Base-by-base conservation (phyloP, 1,140 invertebrate genomes). In the Scaptomyza pallida region DNA sequence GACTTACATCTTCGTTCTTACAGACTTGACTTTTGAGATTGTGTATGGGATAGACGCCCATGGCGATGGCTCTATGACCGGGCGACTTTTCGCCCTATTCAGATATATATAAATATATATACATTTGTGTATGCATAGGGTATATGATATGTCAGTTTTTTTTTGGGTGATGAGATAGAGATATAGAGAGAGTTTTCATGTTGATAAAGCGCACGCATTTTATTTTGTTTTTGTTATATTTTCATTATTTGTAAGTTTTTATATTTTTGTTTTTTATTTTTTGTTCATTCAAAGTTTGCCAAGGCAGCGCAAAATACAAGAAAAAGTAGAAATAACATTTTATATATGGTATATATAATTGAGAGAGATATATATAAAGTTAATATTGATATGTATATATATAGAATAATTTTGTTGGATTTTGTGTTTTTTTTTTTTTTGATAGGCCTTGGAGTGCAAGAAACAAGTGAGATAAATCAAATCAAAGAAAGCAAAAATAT, bases 41-140 rank as follows among this genome's bases (percentile, higher is more conserved):
- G 93, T 97, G 95, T 92, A 97, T 95, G 81, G 96, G 96, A 92
- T 96, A 97, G 92, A 95, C 94, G 79, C 96, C 97, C 95, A 97
- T 95, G 74, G 96, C 96, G 72, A 96, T 94, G 89, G 95, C 95
- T 91, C 96, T 95, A 91, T 95, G 95, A 93, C 95, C 96, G 92
- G 96, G 96, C 92, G 96, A 97, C 91, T 96, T 95, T 89, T 95
- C 94, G 92, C 96, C 96, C 96, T 97, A 68, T 44, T 70, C 68
- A 63, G 15, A 35, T 45, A 50, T 48, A 33, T 60, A 19, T 50
- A 16, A 17, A 51, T 59, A 50, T 41, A 10, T 50, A n/a, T 5
- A 37, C 33, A 50, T 35, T 56, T 10, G 15, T 44, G 21, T 52
- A 48, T 74, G 72, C 52, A 43, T 57, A 9, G 26, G 6, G 60